A percentile compares a stretch with the other conserved stretches of the same genome.
phyloP scores from a whole-genome alignment of 2,797 vertebrate genomes.

The Megaceryle alcyon region DNA sequence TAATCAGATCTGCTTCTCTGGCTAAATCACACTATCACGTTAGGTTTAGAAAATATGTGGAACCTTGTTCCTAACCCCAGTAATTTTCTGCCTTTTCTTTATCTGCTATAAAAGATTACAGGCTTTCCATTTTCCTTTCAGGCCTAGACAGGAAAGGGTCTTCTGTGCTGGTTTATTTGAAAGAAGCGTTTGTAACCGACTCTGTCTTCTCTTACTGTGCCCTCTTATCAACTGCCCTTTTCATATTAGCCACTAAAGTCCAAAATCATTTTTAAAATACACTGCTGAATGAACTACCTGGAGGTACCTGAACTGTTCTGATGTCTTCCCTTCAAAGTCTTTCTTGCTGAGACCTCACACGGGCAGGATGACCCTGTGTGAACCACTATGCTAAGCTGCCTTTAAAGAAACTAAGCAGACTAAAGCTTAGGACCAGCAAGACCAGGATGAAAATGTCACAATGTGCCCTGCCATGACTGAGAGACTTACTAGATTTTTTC shows the following conservation, averaged over 20 bases:
- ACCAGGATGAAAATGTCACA: neutral
- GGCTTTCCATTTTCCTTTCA: neutral
- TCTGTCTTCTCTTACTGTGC: neutral
- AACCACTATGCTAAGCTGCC: neutral
- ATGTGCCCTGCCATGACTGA: neutral
- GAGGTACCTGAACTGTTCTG: neutral
- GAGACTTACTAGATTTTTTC: neutral
- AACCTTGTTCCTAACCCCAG: neutral
- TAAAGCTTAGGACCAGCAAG: neutral
- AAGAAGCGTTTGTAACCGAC: neutral
- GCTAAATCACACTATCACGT: conserved; percentile 3
- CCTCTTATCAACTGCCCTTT: neutral
- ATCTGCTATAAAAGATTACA: neutral
- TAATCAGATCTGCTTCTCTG: conserved; percentile 47
- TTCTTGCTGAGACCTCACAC: neutral
- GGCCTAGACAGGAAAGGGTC: neutral
- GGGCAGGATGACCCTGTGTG: neutral
- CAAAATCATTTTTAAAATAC: neutral
- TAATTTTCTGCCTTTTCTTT: neutral
- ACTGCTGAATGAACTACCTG: neutral
- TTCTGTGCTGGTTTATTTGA: neutral
- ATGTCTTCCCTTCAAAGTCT: neutral
- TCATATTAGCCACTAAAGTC: neutral
- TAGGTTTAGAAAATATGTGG: neutral
- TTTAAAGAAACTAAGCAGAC: neutral